Evolutionary conservation across 2,888 invertebrate genomes (phyloP).

Genomic region (Choreutis nemorana): DNA sequence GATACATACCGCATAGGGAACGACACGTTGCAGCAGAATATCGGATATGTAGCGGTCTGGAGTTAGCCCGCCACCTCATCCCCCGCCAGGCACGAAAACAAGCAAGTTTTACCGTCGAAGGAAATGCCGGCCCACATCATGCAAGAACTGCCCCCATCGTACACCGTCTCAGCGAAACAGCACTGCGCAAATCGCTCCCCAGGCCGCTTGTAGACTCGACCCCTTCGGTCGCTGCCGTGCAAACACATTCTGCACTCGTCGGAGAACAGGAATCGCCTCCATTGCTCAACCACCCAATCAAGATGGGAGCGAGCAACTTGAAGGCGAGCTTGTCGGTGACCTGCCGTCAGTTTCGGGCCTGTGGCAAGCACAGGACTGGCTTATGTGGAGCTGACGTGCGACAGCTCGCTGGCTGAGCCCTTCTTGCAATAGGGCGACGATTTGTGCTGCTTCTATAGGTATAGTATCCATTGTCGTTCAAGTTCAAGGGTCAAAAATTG

Average conservation of each 20-base stretch:
- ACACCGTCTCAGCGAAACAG: not conserved
- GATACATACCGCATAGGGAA: slow-evolving; percentile 8
- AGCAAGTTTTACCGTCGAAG: not conserved
- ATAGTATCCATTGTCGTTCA: not conserved
- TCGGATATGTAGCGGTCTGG: slow-evolving; percentile 4
- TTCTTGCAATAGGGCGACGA: not conserved
- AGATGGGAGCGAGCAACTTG: slow-evolving; percentile 8
- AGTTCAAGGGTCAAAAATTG: too few species aligned
- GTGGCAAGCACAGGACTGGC: too few species aligned
- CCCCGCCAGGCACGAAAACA: not conserved
- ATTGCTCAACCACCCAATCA: slow-evolving; percentile 10
- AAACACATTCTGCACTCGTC: slow-evolving; percentile 8
- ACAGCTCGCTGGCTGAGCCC: not conserved
- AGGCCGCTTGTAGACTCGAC: slow-evolving; percentile 6
- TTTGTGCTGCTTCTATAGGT: not conserved
- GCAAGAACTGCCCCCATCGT: not conserved
- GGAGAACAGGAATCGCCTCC: slow-evolving; percentile 6
- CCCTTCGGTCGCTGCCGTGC: slow-evolving; percentile 8
- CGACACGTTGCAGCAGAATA: slow-evolving; percentile 5
- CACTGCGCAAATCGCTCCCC: slow-evolving; percentile 2
- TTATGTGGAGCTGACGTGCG: not conserved
- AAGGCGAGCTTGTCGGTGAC: slow-evolving; percentile 8
- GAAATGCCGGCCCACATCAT: not conserved
- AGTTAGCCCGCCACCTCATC: slow-evolving; percentile 1
- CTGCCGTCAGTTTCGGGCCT: too few species aligned